A percentile compares a stretch with the other conserved stretches of the same genome.
Conservation (phyloP, 2,113 vertebrate species). For the Triplophysa rosa region DNA sequence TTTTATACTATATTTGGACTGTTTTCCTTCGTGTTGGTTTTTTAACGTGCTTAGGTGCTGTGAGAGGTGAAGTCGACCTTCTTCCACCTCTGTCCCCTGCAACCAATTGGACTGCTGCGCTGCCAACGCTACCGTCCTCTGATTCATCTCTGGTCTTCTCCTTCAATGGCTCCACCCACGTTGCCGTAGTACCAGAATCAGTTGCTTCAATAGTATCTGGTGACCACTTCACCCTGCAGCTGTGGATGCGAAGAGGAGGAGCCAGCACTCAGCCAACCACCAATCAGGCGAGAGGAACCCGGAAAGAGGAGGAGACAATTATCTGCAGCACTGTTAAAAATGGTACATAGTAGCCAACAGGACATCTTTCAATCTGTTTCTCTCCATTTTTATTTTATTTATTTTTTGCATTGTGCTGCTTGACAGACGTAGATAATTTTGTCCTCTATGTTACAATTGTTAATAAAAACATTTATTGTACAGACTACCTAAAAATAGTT, state of each 20-base stretch:
- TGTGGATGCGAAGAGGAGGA: conserved; percentile 92
- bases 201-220: conserved; percentile 70
- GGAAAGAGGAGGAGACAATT: conserved; percentile 91
- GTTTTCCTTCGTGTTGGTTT: not conserved
- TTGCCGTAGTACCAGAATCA: conserved; percentile 84
- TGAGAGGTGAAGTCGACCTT: conserved; percentile 91
- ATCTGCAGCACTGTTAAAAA: conserved; percentile 93
- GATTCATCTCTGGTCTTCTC: conserved; percentile 96
- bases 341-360: conserved; percentile 65
- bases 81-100: conserved; percentile 87
- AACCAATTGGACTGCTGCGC: conserved; percentile 89
- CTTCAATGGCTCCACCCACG: conserved; percentile 92
- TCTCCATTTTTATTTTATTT: too few relatives aligned
- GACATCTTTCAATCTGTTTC: too few relatives aligned
- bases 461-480: too few relatives aligned
- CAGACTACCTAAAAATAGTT: too few relatives aligned
- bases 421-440: too few relatives aligned
- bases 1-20: not conserved
- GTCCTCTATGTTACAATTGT: too few relatives aligned
- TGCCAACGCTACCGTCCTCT: conserved; percentile 93
- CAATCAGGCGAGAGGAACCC: conserved; percentile 70
- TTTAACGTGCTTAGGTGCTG: conserved; percentile 78
- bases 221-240: conserved; percentile 93
- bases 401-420: too few relatives aligned
- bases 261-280: conserved; percentile 72